These are phyloP conservation scores for Chromoteleia sp. DNA, from an alignment of 2,888 invertebrate genomes.

Conservation along the genomic window DNA sequence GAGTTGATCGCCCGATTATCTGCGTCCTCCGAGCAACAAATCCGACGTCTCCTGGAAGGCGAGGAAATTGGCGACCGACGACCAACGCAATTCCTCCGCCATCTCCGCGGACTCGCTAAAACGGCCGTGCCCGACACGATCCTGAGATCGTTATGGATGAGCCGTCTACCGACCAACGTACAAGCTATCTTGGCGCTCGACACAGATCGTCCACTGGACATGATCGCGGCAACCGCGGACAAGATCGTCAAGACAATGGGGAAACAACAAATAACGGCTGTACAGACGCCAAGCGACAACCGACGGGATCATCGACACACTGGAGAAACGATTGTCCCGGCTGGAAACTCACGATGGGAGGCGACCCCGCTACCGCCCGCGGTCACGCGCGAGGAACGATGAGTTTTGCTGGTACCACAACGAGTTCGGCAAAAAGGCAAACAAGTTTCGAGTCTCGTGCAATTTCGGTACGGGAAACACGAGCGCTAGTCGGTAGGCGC, in stretches of 20 bases:
- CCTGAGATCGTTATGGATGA: constrained; percentile 12
- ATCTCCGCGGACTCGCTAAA: constrained; percentile 69
- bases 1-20: constrained; percentile 74
- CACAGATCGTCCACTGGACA: neutral
- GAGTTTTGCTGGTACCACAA: constrained; percentile 66
- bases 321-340: no score
- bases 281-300: no score
- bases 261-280: neutral
- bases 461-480: constrained; percentile 18
- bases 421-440: constrained; percentile 24
- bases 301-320: no score
- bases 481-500: neutral
- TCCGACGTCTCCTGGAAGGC: constrained; percentile 50
- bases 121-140: constrained; percentile 57
- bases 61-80: constrained; percentile 41
- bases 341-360: neutral
- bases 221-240: neutral
- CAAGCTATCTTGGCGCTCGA: neutral
- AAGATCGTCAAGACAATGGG: neutral
- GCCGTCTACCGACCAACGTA: neutral
- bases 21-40: constrained; percentile 56
- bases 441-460: constrained; percentile 50
- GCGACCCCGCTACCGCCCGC: no score
- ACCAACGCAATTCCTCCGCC: constrained; percentile 74
- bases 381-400: neutral